These are phyloP conservation scores for Glaucidium brasilianum DNA, from an alignment of 2,113 vertebrate genomes.

Conservation along the genomic window DNA sequence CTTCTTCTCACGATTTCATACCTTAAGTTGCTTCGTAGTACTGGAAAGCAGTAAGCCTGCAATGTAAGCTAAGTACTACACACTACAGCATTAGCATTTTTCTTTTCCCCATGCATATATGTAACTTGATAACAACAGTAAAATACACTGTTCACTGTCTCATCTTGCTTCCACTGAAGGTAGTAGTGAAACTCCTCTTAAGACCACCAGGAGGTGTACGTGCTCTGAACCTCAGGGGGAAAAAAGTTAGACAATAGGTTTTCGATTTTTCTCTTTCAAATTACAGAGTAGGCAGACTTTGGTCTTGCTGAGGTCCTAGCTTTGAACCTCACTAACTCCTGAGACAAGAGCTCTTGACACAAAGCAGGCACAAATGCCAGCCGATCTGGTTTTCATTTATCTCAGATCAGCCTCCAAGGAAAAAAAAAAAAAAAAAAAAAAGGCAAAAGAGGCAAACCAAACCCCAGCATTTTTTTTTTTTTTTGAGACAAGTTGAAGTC, in stretches of 20 bases:
- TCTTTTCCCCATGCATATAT: background rate
- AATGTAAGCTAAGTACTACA: background rate
- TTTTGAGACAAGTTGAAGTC: background rate
- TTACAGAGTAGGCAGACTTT: background rate
- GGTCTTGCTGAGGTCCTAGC: background rate
- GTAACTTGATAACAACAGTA: background rate
- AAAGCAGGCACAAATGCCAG: background rate
- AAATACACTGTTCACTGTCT: background rate
- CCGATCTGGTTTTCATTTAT: background rate
- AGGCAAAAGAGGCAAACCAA: background rate
- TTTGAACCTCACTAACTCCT: background rate
- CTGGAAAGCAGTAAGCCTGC: background rate
- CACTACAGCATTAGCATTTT: background rate
- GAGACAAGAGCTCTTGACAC: background rate
- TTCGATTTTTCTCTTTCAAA: background rate
- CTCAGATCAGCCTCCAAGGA: background rate
- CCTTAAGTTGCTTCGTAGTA: background rate
- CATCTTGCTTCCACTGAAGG: background rate
- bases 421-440: too few species aligned
- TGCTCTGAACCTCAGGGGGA: background rate
- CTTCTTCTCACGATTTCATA: background rate
- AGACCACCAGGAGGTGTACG: background rate
- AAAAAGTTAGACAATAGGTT: background rate
- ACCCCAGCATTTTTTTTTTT: background rate
- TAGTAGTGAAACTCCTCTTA: background rate